Conservation (phyloP, 2,888 invertebrate species). For the Nemurella pictetii region DNA sequence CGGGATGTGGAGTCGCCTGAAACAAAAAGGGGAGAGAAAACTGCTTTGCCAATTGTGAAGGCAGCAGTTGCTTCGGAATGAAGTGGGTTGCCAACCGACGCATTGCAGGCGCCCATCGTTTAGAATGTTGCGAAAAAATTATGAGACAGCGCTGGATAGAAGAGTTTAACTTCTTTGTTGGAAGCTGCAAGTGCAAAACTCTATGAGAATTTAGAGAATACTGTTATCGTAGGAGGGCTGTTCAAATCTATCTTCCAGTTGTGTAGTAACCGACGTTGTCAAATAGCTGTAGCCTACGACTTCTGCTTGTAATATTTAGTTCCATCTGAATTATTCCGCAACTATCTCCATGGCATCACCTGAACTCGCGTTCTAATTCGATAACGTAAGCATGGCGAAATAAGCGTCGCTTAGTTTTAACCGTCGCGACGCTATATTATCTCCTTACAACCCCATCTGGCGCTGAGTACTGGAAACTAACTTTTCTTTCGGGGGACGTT, state of each 20-base stretch:
- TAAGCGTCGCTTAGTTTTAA: conserved; percentile 1
- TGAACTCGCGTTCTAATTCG: background rate
- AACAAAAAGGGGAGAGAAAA: background rate
- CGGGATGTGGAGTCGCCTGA: background rate
- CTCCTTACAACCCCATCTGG: conserved; percentile 21
- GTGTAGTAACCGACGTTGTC: background rate
- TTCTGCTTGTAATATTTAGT: background rate
- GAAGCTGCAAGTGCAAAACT: background rate
- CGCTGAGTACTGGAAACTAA: background rate
- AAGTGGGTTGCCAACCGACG: conserved; percentile 25
- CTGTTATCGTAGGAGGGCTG: background rate
- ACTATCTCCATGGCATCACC: background rate
- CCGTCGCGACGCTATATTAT: background rate
- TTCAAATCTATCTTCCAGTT: background rate
- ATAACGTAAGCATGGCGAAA: background rate
- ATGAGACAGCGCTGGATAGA: conserved; percentile 4
- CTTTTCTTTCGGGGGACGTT: background rate
- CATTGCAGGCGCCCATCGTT: conserved; percentile 25
- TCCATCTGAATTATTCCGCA: background rate
- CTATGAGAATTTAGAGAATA: background rate
- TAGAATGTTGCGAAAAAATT: conserved; percentile 24
- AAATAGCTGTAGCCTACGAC: background rate
- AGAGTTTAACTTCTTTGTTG: background rate
- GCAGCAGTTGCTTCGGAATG: conserved; percentile 2
- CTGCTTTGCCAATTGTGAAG: background rate